Evolutionary conservation across 2,888 invertebrate species (phyloP), one percentile per base, ranked within the genome.

Genomic region (Alviniconcha strummeri): DNA sequence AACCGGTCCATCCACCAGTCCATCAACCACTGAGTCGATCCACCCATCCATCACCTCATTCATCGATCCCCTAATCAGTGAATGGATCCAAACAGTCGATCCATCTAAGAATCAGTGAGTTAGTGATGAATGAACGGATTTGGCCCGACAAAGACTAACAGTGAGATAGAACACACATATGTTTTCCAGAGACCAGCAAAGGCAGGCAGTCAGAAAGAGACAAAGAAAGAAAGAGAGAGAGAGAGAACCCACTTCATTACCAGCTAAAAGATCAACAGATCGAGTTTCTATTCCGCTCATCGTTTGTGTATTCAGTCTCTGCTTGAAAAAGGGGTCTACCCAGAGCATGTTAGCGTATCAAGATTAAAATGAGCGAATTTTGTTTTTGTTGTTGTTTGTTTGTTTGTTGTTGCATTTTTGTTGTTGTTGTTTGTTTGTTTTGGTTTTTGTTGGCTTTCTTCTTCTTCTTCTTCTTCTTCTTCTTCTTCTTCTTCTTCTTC

Each of bases 401-500:
- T 64, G 64, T 64, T 64, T 64, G 64, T 64, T 64, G 9, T 64
- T 64, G 64, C 4, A 15, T 64, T 9, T 15, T 64, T 64, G 64
- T 64, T 9, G 64, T 64, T 9, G 64, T 9, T 64, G 9, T 64
- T 64, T 64, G 64, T 1, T 4, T 64, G 64, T 1, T 64, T 64
- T 64, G 9, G 64, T 64, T 64, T 64, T 64, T 64, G 64, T 64
- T 64, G 11, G 9, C 15, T 9, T 64, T 64, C 4, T 64, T 55
- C 13, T 55, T 77, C 77, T 77, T 55, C 55, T 55, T 77, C 52
- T 77, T n/a, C 55, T 72, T 72, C 64, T 64, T 64, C 4, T 64
- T 36, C 3, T 36, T 36, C 3, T 36, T 36, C 77, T 72, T 72
- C 64, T 64, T 64, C 4, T 64, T 36, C 3, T 36, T 36, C 3